Evolutionary conservation across 2,113 vertebrate genomes (phyloP).

Genomic region (Phylloscopus trochilus): DNA sequence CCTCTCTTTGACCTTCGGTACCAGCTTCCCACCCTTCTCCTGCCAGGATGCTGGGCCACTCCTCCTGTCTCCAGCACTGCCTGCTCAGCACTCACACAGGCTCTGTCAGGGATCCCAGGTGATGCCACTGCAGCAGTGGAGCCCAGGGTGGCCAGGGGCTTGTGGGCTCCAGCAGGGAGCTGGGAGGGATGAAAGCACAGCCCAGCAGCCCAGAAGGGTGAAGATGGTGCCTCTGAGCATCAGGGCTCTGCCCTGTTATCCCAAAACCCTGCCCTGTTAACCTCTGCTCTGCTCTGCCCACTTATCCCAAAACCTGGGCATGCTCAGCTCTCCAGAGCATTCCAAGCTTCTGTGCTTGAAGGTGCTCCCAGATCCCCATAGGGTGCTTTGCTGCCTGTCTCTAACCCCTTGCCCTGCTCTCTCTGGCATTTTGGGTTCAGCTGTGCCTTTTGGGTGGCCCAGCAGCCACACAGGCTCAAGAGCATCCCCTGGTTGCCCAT

Average conservation of each 20-base stretch:
- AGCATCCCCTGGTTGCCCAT: background rate
- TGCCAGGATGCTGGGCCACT: background rate
- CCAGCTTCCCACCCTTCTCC: background rate
- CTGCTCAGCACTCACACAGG: background rate
- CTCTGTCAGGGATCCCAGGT: background rate
- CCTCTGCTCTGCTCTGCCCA: too few relatives aligned
- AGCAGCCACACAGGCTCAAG: background rate
- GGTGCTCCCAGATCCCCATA: background rate
- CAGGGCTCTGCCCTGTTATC: background rate
- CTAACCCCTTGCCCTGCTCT: background rate
- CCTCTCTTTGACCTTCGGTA: background rate
- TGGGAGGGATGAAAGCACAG: background rate
- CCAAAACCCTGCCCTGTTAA: too few relatives aligned
- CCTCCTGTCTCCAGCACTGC: background rate
- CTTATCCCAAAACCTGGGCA: accelerated
- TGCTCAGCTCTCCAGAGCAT: background rate
- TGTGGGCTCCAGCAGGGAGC: background rate
- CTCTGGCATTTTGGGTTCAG: background rate
- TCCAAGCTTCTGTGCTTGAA: background rate
- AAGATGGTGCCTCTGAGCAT: accelerated
- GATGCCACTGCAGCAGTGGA: background rate
- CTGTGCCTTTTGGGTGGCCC: background rate
- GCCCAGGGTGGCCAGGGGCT: background rate
- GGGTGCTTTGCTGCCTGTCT: background rate
- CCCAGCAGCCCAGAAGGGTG: background rate